Base-by-base conservation (phyloP, 2,888 invertebrate genomes). In the Hydriomena furcata region DNA sequence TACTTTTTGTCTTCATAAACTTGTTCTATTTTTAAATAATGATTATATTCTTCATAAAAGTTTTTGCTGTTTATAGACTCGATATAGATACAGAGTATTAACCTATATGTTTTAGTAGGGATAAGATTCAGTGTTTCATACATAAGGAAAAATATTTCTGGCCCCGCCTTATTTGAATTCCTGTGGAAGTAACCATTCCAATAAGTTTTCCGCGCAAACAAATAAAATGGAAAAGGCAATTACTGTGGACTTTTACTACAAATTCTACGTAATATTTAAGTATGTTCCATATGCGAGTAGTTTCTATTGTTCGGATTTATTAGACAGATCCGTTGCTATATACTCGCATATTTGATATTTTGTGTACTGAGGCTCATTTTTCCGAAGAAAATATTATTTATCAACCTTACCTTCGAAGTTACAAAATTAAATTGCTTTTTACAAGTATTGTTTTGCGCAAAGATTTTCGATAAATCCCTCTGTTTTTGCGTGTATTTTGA, bases 121-220 rank as follows among this genome's bases (percentile, higher is more conserved):
- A 40, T 44, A 8, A 47, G 30, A 42, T 52, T 40, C 37, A 54
- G 28, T 37, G 37, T 44, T 44, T 50, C 34, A 41, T 20, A 32
- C 30, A 45, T 41, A 41, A 48, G 47, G 44, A 41, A 51, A 52
- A 46, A 37, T 48, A 53, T 61, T 47, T 55, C 46, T 52, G 40
- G 49, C 47, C 30, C 45, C 45, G 54, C 56, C 51, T 58, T 61
- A 61, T 61, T 59, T 59, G 52, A 61, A 59, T 59, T 61, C 59
- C 57, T 45, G 44, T 52, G 47, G 52, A 53, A 55, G 49, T 49
- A 38, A 57, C 56, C 54, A 53, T 52, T 53, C 55, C 59, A 58
- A 59, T 59, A 61, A 58, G 57, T 61, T 58, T 47, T 38, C 53
- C 44, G 47, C 43, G 49, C 47, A 55, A 58, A 53, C 57, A 59